A percentile compares a stretch with the other conserved stretches of the same genome.
Conservation (phyloP, 2,888 invertebrate species). For the Lomographa bimaculata region DNA sequence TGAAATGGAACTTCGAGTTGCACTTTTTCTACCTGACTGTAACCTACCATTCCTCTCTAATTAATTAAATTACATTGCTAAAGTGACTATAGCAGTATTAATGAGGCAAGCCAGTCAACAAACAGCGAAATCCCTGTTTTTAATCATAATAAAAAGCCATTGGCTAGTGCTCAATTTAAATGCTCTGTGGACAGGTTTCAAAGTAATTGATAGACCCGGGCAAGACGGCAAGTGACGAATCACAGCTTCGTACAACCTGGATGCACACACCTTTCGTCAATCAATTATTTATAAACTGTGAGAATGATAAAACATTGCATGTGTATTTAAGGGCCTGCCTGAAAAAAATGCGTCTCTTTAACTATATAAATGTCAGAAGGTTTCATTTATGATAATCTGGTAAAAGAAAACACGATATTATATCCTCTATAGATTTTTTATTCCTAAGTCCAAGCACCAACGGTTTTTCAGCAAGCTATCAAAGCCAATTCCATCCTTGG, state of each 20-base stretch:
- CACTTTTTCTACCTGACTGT: slow-evolving; percentile 22
- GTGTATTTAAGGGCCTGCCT: no score
- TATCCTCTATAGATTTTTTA: no score
- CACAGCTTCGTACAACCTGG: slow-evolving; percentile 15
- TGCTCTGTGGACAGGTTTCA: slow-evolving; percentile 20
- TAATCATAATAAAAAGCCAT: slow-evolving; percentile 20
- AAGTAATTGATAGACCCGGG: neutral
- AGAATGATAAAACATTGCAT: slow-evolving; percentile 32
- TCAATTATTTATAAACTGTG: neutral
- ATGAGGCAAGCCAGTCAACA: slow-evolving; percentile 26
- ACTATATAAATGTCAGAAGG: no score
- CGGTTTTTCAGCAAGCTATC: no score
- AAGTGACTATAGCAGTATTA: slow-evolving; percentile 22
- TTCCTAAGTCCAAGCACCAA: no score
- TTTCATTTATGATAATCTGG: no score
- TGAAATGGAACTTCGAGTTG: slow-evolving; percentile 13
- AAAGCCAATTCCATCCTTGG: no score
- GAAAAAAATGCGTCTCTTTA: no score
- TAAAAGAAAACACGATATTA: no score
- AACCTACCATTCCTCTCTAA: slow-evolving; percentile 19
- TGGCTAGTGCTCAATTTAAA: slow-evolving; percentile 25
- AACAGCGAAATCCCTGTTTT: slow-evolving; percentile 15
- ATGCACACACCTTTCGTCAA: slow-evolving; percentile 19
- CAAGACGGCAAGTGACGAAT: neutral
- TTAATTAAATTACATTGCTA: slow-evolving; percentile 24